Conservation (phyloP, 2,888 invertebrate genomes). For the Philhelius pedissequus region DNA sequence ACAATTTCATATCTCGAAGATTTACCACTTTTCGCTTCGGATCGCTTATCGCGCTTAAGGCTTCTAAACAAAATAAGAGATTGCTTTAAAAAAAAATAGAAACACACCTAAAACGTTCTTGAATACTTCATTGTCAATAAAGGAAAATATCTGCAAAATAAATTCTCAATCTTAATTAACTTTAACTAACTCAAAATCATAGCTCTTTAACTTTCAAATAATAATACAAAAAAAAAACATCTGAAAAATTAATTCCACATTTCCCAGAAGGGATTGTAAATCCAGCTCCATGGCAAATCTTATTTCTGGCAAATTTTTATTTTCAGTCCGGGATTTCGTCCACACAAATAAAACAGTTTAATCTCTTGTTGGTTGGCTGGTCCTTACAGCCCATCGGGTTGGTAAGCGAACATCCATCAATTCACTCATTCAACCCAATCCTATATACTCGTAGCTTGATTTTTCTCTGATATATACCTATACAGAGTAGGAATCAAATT, state of each 20-base stretch:
- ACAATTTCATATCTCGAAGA: too few species aligned
- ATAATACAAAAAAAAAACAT: constrained; percentile 6
- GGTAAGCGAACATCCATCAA: constrained; percentile 66
- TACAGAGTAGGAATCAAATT: constrained; percentile 75
- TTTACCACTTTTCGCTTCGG: too few species aligned
- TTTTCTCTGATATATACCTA: constrained; percentile 41
- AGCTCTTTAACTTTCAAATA: background rate
- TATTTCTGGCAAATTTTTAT: background rate
- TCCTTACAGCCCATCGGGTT: constrained; percentile 64
- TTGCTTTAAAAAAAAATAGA: too few species aligned
- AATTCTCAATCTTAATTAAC: background rate
- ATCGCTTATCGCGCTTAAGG: too few species aligned
- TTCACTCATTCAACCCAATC: constrained; percentile 60
- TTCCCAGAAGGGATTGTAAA: constrained; percentile 7
- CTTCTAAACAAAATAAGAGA: too few species aligned
- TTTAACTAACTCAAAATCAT: background rate
- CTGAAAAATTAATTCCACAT: constrained; percentile 11
- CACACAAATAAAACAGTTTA: constrained; percentile 68
- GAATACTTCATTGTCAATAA: background rate
- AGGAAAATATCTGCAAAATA: background rate
- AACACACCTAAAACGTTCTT: too few species aligned
- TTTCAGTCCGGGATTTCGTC: constrained; percentile 50
- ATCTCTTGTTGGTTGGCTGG: constrained; percentile 64
- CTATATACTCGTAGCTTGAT: background rate
- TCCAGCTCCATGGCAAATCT: constrained; percentile 32